These are phyloP conservation scores for Lucilia sericata DNA, from an alignment of 1,140 invertebrate genomes.

Conservation along the genomic window DNA sequence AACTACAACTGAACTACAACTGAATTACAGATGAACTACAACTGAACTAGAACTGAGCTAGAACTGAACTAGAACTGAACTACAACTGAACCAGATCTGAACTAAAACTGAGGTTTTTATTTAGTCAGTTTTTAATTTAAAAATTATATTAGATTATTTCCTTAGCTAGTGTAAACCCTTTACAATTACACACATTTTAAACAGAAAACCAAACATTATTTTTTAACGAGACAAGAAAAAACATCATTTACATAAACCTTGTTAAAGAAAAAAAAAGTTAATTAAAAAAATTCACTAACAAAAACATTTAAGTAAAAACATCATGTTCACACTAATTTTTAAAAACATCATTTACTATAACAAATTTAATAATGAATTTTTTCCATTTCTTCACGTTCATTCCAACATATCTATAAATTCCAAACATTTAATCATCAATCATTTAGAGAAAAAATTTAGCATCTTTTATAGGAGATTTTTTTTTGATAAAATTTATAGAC, in stretches of 20 bases:
- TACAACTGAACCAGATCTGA: no score
- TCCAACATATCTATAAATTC: background rate
- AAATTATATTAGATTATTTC: no score
- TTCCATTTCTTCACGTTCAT: background rate
- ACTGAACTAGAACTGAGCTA: no score
- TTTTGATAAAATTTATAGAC: conserved; percentile 16
- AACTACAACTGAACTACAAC: no score
- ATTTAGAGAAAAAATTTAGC: background rate
- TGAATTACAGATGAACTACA: no score
- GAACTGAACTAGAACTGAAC: no score
- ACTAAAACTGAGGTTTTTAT: no score
- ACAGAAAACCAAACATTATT: background rate
- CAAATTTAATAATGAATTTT: background rate
- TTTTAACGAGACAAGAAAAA: no score
- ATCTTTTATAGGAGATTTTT: background rate
- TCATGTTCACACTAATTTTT: conserved; percentile 35
- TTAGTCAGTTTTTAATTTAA: no score
- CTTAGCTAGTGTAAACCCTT: no score
- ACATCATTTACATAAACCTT: background rate
- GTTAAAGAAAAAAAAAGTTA: conserved; percentile 9
- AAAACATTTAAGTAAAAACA: background rate
- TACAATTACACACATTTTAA: background rate
- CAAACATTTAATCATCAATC: conserved; percentile 16
- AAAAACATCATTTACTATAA: conserved; percentile 33
- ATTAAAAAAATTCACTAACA: background rate